Evolutionary conservation across 1,140 invertebrate genomes (phyloP), one percentile per base, ranked within the genome.

Genomic region (Zaprionus nigranus): DNA sequence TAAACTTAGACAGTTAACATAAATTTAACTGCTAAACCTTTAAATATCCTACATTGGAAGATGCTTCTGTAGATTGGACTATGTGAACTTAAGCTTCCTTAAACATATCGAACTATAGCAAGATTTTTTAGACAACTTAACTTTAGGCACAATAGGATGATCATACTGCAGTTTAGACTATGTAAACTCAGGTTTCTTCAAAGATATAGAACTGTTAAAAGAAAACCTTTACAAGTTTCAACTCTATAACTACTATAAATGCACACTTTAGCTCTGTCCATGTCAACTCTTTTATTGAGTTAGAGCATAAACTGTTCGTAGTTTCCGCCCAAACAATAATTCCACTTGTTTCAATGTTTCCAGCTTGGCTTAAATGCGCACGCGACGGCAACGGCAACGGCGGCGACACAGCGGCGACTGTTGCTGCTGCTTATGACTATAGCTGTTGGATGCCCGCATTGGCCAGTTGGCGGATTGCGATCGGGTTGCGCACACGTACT

Each of bases 401-500:
- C 6, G 40, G 3, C 40, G 6, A 7, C 15, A 17, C 40, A 38
- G 12, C 36, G 36, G 36, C 13, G 1, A 38, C 65, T 66, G 70
- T 15, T 36, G 17, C 28, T 43, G 61, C 12, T 4, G 61, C 51
- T 79, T 72, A 68, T 20, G 62, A 65, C 68, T 57, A 43, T 43
- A 43, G 76, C 69, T 69, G 61, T 64, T 62, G 26, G 40, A 66
- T 67, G 72, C 61, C 64, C 53, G 49, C 51, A 59, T 80, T 67
- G 70, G 75, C 75, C 84, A 88, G 84, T 90, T 65, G 67, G 51
- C 66, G 84, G 85, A 76, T 78, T 81, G 84, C 85, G 71, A 88
- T 88, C 75, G 75, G 67, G 54, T 81, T 56, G 84, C 78, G 64
- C 79, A 79, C 84, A 88, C 83, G 84, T 87, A 75, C 24, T 71